phyloP scores from a whole-genome alignment of 2,113 vertebrate genomes.

The Scomber colias region DNA sequence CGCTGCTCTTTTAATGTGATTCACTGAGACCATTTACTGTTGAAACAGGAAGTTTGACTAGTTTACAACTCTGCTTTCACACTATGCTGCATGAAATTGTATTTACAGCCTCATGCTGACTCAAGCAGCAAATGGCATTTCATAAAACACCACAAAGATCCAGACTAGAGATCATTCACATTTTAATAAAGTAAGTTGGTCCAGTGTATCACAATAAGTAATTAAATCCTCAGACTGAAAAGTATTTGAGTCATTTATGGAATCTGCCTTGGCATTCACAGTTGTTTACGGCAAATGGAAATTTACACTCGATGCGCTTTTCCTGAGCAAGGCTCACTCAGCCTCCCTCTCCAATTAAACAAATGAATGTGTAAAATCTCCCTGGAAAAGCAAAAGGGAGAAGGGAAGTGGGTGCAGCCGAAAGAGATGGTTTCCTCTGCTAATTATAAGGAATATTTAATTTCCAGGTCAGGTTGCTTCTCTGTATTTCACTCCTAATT shows the following conservation, averaged over 20 bases:
- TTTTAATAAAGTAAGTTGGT: constrained; percentile 2
- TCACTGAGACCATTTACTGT: constrained; percentile 35
- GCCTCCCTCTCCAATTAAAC: constrained; percentile 30
- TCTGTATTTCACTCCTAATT: not conserved
- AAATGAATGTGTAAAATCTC: constrained; percentile 29
- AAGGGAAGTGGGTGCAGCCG: not conserved
- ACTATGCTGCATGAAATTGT: constrained; percentile 4
- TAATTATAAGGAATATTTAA: not conserved
- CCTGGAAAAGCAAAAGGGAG: not conserved
- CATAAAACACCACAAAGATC: constrained; percentile 9
- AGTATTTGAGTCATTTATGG: constrained; percentile 20
- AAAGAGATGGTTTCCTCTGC: not conserved
- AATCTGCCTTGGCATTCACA: constrained; percentile 24
- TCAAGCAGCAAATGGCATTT: not conserved
- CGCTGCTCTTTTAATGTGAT: constrained; percentile 33
- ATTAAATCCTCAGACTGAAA: constrained; percentile 28
- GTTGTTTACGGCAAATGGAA: constrained; percentile 38
- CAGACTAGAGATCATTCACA: constrained; percentile 1
- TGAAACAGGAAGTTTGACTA: constrained; percentile 18
- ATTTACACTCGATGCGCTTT: constrained; percentile 37
- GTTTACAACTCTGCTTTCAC: constrained; percentile 6
- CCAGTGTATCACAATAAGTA: not conserved
- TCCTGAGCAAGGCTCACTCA: constrained; percentile 15
- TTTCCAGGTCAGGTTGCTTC: not conserved
- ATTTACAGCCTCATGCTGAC: constrained; percentile 9